Base-by-base conservation (phyloP, 53 echinoderm and acorn worm genomes). In the Paracentrotus lividus region DNA sequence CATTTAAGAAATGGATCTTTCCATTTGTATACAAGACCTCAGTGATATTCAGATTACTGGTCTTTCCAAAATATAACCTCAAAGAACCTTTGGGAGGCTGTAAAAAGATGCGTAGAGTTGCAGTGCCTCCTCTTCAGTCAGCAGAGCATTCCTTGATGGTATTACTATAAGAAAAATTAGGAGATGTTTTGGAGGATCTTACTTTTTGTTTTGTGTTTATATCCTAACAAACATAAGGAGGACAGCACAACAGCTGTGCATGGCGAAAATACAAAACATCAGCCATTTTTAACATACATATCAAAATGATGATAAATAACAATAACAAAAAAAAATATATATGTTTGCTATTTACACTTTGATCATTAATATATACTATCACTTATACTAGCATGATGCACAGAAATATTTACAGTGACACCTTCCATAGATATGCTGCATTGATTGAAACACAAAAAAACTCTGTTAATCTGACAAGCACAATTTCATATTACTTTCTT, bases 321-420 rank as follows among this genome's bases (percentile, higher is more conserved):
- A 78, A 78, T 59, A 55, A 92, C 91, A 26, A 78, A 92, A 60
- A n/a, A 92, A 92, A 92, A 92, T 59, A 92, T 91, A 91, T 92
- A 92, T 92, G 92, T 92, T 78, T 92, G 81, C 77, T 78, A 81
- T 92, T 55, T 92, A 92, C 92, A 92, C 77, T 92, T 92, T 92
- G 92, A 92, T 92, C 92, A 92, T 92, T 58, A 75, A 92, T 92
- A 78, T 92, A 77, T 78, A 78, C 77, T 92, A 78, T 92, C 56
- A 78, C 92, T 51, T 78, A 33, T 44, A 92, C 81, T 91, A 57
- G 81, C 92, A 78, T 77, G 57, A 78, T 92, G 60, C 56, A 92
- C 40, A 92, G 42, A 49, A 91, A 77, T 92, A 92, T 92, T n/a
- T 77, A 92, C 92, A 92, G 42, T 92, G 54, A 49, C 64, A 90